These are phyloP conservation scores for Sitta europaea DNA, from an alignment of 2,113 vertebrate species.

Conservation along the genomic window DNA sequence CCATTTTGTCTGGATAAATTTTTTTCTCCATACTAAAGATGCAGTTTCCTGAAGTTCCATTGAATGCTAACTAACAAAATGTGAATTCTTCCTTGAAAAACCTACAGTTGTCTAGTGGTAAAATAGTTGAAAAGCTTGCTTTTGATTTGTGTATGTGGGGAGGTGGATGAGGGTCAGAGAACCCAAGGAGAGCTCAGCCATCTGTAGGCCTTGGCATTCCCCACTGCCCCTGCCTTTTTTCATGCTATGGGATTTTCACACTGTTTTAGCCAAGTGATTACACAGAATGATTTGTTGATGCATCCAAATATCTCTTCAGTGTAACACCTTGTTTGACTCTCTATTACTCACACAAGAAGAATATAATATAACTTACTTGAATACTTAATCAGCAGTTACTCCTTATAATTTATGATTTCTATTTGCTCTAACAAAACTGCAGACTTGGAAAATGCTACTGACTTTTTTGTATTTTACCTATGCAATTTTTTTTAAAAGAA, in stretches of 20 bases:
- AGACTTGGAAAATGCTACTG: background rate
- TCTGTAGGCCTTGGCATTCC: background rate
- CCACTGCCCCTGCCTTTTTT: background rate
- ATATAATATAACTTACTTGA: background rate
- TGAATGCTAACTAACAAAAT: background rate
- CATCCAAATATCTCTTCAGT: background rate
- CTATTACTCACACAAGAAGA: background rate
- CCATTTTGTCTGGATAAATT: background rate
- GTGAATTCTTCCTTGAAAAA: background rate
- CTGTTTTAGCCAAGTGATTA: background rate
- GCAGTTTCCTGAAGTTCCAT: background rate
- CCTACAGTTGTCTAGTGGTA: background rate
- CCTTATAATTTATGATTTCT: background rate
- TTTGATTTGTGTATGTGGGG: accelerated
- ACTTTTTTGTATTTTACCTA: background rate
- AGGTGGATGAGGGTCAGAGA: background rate
- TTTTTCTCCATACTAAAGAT: background rate
- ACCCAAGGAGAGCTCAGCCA: background rate
- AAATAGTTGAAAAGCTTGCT: background rate
- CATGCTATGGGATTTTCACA: background rate
- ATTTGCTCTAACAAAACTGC: background rate
- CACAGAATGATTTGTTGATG: background rate
- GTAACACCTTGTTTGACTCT: background rate
- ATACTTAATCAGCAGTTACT: background rate
- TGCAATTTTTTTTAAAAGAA: background rate